phyloP scores from a whole-genome alignment of 2,797 vertebrate genomes.

The Sylvia borin region DNA sequence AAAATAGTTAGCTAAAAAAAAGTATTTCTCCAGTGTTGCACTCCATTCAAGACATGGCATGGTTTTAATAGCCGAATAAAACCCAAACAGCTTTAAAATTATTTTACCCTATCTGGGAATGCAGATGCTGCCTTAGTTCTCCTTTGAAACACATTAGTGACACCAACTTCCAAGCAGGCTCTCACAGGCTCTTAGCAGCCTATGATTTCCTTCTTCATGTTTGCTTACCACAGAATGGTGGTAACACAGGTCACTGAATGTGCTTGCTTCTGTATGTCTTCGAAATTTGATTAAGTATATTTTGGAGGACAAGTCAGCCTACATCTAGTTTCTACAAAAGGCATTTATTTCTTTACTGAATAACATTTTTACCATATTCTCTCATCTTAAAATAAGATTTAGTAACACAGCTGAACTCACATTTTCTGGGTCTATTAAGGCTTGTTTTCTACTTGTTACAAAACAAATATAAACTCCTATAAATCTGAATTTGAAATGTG shows the following conservation, averaged over 20 bases:
- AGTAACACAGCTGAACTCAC: not conserved
- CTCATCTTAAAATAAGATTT: not conserved
- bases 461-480: not conserved
- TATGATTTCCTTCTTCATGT: not conserved
- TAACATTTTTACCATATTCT: not conserved
- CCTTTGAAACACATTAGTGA: not conserved
- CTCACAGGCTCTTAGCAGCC: not conserved
- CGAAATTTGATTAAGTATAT: not conserved
- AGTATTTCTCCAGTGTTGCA: not conserved
- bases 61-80: not conserved
- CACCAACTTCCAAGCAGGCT: not conserved
- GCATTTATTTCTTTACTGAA: not conserved
- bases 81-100: not conserved
- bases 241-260: not conserved
- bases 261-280: not conserved
- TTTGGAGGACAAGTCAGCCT: not conserved
- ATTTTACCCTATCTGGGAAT: conserved; percentile 5
- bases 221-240: not conserved
- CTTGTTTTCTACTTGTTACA: not conserved
- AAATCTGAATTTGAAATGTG: not conserved
- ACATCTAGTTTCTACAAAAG: not conserved
- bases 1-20: not conserved
- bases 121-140: not conserved
- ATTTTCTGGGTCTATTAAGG: not conserved
- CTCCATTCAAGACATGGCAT: not conserved